Conservation (phyloP, 2,113 vertebrate genomes). For the Uria lomvia region DNA sequence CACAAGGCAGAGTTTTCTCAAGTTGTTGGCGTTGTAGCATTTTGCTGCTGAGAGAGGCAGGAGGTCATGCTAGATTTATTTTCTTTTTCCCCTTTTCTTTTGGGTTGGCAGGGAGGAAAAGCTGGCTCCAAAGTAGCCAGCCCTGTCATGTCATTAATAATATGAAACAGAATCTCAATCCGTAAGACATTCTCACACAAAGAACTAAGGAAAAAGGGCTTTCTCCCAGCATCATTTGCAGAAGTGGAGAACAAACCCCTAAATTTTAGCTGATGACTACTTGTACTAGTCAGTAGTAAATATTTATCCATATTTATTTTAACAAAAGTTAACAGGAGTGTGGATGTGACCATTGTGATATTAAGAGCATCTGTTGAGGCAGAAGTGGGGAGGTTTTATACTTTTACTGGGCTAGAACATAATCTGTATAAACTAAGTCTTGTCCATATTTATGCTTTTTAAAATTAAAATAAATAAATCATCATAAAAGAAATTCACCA, state of each 20-base stretch:
- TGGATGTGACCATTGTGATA: background rate
- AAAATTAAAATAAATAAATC: background rate
- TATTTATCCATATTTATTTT: background rate
- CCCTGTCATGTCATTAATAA: background rate
- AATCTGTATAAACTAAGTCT: background rate
- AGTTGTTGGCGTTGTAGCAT: background rate
- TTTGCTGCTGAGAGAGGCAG: background rate
- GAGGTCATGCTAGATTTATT: background rate
- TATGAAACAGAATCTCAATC: background rate
- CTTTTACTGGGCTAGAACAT: background rate
- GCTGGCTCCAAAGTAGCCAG: background rate
- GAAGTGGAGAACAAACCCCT: background rate
- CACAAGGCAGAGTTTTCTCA: background rate
- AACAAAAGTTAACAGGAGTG: background rate
- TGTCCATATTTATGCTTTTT: background rate
- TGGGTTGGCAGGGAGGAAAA: background rate
- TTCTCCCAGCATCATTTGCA: background rate
- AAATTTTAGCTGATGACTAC: background rate
- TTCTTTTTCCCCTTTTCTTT: background rate
- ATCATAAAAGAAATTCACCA: background rate
- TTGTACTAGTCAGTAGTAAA: too few relatives aligned
- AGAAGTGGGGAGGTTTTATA: background rate
- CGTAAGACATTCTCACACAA: background rate
- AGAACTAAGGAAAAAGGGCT: background rate
- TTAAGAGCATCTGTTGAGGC: background rate